Percentiles rank a stretch among this genome's conserved stretches.
Evolutionary conservation across 2,113 vertebrate genomes (phyloP).

Genomic region (Thunnus thynnus): DNA sequence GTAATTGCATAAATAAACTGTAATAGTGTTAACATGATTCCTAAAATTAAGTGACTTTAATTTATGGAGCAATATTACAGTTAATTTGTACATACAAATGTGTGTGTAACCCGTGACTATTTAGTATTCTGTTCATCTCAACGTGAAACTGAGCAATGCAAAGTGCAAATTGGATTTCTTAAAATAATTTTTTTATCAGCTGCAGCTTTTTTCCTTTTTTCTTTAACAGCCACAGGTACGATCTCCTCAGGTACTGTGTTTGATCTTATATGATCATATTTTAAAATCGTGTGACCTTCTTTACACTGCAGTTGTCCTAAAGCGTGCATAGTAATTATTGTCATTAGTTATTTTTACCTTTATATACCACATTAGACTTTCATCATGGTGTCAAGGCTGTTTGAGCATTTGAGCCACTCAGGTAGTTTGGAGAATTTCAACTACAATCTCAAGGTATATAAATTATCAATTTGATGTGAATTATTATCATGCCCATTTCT

Average conservation of each 20-base stretch:
- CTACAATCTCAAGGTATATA: slow-evolving; percentile 17
- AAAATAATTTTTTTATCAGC: not conserved
- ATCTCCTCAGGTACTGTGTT: slow-evolving; percentile 28
- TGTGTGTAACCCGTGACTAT: not conserved
- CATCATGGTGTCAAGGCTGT: slow-evolving; percentile 41
- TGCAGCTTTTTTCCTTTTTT: slow-evolving; percentile 10
- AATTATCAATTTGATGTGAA: slow-evolving; percentile 16
- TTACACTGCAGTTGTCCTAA: slow-evolving; percentile 2
- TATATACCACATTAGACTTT: slow-evolving; percentile 28
- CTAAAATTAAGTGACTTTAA: not conserved
- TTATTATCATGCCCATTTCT: not conserved
- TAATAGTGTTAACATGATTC: not conserved
- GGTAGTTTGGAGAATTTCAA: slow-evolving; percentile 28
- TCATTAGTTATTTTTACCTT: slow-evolving; percentile 52
- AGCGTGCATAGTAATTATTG: slow-evolving; percentile 34
- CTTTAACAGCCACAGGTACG: slow-evolving; percentile 10
- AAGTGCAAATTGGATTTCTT: slow-evolving; percentile 23
- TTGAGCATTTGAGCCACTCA: slow-evolving; percentile 13
- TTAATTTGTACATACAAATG: slow-evolving; percentile 11
- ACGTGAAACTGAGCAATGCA: not conserved
- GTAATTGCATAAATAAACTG: slow-evolving; percentile 15
- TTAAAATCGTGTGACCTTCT: slow-evolving; percentile 32
- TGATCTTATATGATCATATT: slow-evolving; percentile 32
- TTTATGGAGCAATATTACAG: slow-evolving; percentile 15
- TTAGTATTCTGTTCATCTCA: not conserved